Evolutionary conservation across 2,797 vertebrate species (phyloP).

Genomic region (Arnoldichthys spilopterus): DNA sequence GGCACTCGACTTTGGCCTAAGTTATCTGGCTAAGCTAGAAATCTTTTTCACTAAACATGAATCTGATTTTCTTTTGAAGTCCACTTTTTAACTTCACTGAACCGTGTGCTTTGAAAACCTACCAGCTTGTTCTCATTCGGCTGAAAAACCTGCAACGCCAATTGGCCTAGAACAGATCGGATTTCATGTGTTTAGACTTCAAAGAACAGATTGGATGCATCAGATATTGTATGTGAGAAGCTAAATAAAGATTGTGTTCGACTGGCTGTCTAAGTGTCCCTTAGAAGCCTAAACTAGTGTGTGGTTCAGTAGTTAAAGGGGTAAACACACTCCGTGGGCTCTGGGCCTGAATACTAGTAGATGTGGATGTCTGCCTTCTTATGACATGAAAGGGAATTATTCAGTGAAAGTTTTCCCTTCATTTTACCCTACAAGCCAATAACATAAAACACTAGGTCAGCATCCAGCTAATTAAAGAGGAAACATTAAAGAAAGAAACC

Average conservation of each 20-base stretch:
- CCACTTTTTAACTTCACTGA: constrained; percentile 16
- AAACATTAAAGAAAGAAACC: constrained; percentile 52
- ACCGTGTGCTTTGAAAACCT: background rate
- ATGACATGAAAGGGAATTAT: constrained; percentile 76
- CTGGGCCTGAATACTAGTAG: constrained; percentile 18
- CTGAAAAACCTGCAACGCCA: background rate
- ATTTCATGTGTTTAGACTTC: constrained; percentile 42
- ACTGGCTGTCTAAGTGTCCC: constrained; percentile 7
- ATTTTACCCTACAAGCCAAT: constrained; percentile 69
- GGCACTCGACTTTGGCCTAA: background rate
- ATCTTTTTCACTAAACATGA: constrained; percentile 1
- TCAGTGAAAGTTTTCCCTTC: constrained; percentile 64
- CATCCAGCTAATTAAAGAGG: constrained; percentile 55
- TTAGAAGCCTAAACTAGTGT: constrained; percentile 9
- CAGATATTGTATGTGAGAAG: constrained; percentile 7
- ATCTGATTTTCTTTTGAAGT: background rate
- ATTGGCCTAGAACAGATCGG: constrained; percentile 25
- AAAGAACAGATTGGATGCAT: constrained; percentile 31
- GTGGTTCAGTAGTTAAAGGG: background rate
- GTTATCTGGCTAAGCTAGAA: too few relatives aligned
- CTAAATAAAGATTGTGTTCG: constrained; percentile 9
- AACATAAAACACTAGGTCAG: constrained; percentile 63
- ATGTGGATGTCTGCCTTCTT: constrained; percentile 58
- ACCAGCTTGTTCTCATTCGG: constrained; percentile 1
- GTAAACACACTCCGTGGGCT: constrained; percentile 22